A percentile compares a stretch with the other conserved stretches of the same genome.
Evolutionary conservation across 1,140 invertebrate species (phyloP).

Genomic region (Alviniconcha marisindica): DNA sequence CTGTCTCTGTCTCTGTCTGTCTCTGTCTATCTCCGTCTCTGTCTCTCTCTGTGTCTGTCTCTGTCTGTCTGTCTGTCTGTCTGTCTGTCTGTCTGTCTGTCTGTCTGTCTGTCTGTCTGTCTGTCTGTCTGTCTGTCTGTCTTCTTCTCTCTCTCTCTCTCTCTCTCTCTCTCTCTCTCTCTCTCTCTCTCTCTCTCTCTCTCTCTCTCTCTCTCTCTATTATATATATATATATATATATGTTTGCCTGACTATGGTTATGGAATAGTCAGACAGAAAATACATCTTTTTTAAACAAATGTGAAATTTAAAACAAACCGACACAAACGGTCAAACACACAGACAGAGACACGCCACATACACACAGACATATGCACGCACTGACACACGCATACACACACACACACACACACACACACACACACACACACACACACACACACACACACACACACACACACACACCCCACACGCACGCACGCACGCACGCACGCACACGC

Average conservation of each 20-base stretch:
- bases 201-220: too few species aligned
- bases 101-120: constrained; percentile 9
- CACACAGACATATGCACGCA: background rate
- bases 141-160: background rate
- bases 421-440: too few species aligned
- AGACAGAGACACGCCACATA: background rate
- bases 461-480: background rate
- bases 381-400: background rate
- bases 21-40: background rate
- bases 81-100: constrained; percentile 23
- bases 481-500: background rate
- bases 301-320: too few species aligned
- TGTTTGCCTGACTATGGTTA: too few species aligned
- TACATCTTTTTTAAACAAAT: too few species aligned
- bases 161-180: background rate
- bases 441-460: too few species aligned
- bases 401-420: too few species aligned
- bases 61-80: background rate
- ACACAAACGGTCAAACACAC: background rate
- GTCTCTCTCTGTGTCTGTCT: constrained; percentile 10
- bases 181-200: constrained; percentile 3
- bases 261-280: too few species aligned
- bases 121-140: background rate
- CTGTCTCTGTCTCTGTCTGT: constrained; percentile 5
- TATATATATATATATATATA: too few species aligned